Evolutionary conservation across 2,797 vertebrate genomes (phyloP), one percentile per base, ranked within the genome.

Genomic region (Oryzias dopingdopingensis): DNA sequence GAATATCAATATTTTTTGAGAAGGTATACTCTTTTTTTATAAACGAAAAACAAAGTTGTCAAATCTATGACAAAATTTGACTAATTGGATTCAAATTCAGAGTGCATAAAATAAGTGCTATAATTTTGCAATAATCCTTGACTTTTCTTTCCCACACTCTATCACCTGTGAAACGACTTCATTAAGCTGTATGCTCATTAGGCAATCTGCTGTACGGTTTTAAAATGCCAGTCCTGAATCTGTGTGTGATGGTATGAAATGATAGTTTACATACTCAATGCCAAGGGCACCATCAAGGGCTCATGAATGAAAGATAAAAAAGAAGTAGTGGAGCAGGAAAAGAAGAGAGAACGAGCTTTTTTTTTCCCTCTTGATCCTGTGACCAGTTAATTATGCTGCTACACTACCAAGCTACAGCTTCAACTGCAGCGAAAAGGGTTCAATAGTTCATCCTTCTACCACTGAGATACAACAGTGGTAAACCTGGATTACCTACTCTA

Each of bases 261-360:
- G 77, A 86, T 86, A 83, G 86, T 89, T 81, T 88, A 86, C 81
- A 80, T 84, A 86, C 70, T 74, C 83, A 80, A 76, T 84, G 84
- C 86, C 88, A 90, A 87, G 88, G 88, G 86, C 83, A 86, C 69
- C 69, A 86, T 82, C 82, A 89, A 88, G 82, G 86, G 81, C 86
- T 89, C 81, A 86, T 90, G 81, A 88, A 88, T 87, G 83, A 79
- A 79, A 88, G 82, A 90, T 88, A 79, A 88, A 87, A 87, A 83
- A 83, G 67, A 67, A 79, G 68, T 79, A 80, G 72, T 77, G 63
- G 79, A 79, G 80, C 55, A 67, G 50, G 59, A 41, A 74, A 78
- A 74, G 57, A 76, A 77, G 53, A 76, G 70, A 75, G 68, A 56
- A 54, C 50, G 41, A 29, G 17, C 16, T 44, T 60, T 45, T 47